phyloP scores from a whole-genome alignment of 1,140 invertebrate genomes.

The Calycopis cecrops region DNA sequence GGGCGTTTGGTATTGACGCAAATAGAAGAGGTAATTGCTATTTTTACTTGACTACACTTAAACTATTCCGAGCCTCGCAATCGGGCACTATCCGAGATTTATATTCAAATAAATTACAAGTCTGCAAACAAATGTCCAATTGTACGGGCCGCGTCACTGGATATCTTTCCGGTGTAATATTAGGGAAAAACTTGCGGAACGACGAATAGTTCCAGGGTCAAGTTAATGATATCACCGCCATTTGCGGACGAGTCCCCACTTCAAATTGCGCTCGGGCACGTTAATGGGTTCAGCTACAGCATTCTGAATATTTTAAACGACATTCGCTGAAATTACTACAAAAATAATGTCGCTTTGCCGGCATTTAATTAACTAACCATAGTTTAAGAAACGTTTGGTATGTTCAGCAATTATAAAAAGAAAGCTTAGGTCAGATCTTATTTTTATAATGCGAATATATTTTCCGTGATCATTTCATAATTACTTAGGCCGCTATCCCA shows the following conservation, averaged over 20 bases:
- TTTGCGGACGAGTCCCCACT: conserved; percentile 63
- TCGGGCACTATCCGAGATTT: conserved; percentile 5
- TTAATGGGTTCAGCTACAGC: conserved; percentile 68
- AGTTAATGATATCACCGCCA: conserved; percentile 71
- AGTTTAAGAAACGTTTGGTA: conserved; percentile 67
- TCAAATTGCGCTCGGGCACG: conserved; percentile 67
- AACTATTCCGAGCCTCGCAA: conserved; percentile 3
- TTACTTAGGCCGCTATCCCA: too few relatives aligned
- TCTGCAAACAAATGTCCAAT: conserved; percentile 18
- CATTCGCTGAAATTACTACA: conserved; percentile 73
- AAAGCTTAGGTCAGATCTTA: too few relatives aligned
- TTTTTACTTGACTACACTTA: conserved; percentile 5
- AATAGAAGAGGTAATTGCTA: conserved; percentile 1
- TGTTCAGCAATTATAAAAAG: conserved; percentile 32
- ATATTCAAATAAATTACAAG: conserved; percentile 9
- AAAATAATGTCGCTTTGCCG: conserved; percentile 72
- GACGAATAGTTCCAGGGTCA: conserved; percentile 68
- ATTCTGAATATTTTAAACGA: conserved; percentile 74
- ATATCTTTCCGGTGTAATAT: conserved; percentile 64
- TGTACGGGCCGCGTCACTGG: conserved; percentile 24
- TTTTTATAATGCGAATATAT: too few relatives aligned
- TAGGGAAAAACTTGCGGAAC: conserved; percentile 63
- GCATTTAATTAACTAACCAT: conserved; percentile 70
- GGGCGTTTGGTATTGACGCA: too few relatives aligned
- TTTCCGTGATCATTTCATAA: too few relatives aligned